Evolutionary conservation across 1,140 invertebrate genomes (phyloP).

Genomic region (Drosophila seguyi): DNA sequence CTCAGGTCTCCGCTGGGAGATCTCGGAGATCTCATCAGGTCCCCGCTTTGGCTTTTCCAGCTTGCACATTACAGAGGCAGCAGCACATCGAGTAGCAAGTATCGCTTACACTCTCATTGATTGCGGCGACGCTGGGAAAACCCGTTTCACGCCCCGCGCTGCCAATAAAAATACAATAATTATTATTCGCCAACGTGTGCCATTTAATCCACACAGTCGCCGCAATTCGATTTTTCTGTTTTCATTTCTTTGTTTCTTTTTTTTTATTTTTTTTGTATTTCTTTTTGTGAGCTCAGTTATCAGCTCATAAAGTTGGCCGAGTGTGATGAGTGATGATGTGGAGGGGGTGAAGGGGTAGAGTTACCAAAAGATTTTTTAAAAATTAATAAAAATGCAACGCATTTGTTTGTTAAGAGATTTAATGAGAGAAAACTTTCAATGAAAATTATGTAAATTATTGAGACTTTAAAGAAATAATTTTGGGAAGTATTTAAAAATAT

Average conservation of each 20-base stretch:
- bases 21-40: constrained; percentile 10
- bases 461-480: too few relatives aligned
- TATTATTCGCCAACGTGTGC: constrained; percentile 18
- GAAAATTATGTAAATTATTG: too few relatives aligned
- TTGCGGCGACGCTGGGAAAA: constrained; percentile 44
- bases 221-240: constrained; percentile 4
- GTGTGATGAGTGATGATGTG: not conserved
- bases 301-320: constrained; percentile 19
- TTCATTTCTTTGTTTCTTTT: not conserved
- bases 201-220: constrained; percentile 3
- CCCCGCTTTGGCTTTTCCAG: constrained; percentile 45
- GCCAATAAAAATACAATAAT: constrained; percentile 31
- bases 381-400: constrained; percentile 9
- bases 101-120: constrained; percentile 26
- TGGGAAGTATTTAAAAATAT: too few relatives aligned
- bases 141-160: constrained; percentile 31
- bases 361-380: constrained; percentile 10
- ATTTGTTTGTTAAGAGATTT: too few relatives aligned
- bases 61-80: not conserved
- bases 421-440: too few relatives aligned
- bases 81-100: not conserved
- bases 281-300: constrained; percentile 20
- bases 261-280: too few relatives aligned
- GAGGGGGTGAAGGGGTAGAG: not conserved
- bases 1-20: constrained; percentile 18